These are phyloP conservation scores for Antheraea assamensis DNA, from an alignment of 2,888 invertebrate species.

Conservation along the genomic window DNA sequence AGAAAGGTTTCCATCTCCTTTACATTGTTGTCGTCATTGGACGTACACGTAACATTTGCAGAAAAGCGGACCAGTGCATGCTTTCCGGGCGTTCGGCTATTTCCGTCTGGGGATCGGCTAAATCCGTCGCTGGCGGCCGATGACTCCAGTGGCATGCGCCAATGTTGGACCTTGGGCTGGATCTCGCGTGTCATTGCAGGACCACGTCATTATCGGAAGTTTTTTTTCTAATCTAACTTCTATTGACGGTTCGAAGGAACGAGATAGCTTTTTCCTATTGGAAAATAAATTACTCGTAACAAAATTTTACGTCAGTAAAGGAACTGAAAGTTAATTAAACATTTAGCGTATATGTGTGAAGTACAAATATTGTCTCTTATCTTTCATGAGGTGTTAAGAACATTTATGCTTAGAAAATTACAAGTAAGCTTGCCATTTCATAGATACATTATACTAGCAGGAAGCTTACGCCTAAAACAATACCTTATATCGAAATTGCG, in stretches of 20 bases:
- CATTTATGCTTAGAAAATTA: not conserved
- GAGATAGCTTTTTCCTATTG: not conserved
- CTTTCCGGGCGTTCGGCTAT: slow-evolving; percentile 74
- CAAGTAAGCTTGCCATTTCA: not conserved
- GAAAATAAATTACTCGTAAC: not conserved
- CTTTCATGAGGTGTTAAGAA: not conserved
- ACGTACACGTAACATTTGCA: slow-evolving; percentile 59
- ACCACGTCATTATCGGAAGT: slow-evolving; percentile 1
- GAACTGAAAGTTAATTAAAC: not conserved
- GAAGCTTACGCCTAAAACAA: slow-evolving; percentile 29
- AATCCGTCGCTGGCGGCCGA: slow-evolving; percentile 74
- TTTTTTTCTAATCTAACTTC: not conserved
- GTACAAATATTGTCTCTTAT: not conserved
- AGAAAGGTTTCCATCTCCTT: not conserved
- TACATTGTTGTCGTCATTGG: slow-evolving; percentile 44
- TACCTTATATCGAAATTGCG: slow-evolving; percentile 40
- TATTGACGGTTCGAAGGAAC: not conserved
- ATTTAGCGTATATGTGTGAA: not conserved
- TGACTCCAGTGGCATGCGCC: slow-evolving; percentile 73
- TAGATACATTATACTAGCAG: not conserved
- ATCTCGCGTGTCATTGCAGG: slow-evolving; percentile 18
- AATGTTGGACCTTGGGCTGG: slow-evolving; percentile 62
- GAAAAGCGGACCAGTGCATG: slow-evolving; percentile 64
- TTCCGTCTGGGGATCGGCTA: slow-evolving; percentile 73
- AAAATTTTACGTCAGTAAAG: not conserved